A percentile compares a stretch with the other conserved stretches of the same genome.
Evolutionary conservation across 1,140 invertebrate species (phyloP).

Genomic region (Tenebrio molitor): DNA sequence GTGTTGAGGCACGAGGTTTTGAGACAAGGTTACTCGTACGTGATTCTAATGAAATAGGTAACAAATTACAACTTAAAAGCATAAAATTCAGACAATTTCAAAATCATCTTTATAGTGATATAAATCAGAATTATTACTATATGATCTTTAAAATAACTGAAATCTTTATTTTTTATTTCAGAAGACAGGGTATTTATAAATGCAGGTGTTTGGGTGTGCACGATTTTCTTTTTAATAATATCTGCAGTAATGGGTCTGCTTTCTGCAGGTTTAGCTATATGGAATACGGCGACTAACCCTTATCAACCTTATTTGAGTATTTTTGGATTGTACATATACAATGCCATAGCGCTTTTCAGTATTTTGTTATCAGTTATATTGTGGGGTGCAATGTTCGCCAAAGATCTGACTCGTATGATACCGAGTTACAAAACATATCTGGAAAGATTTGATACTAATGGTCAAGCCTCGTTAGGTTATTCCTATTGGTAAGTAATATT

Average conservation of each 20-base stretch:
- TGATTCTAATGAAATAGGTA: too few relatives aligned
- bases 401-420: conserved; percentile 42
- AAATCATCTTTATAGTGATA: too few relatives aligned
- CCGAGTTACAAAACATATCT: conserved; percentile 31
- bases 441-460: conserved; percentile 25
- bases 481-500: conserved; percentile 51
- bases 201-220: conserved; percentile 57
- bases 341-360: conserved; percentile 42
- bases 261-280: conserved; percentile 54
- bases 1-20: too few relatives aligned
- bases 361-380: conserved; percentile 38
- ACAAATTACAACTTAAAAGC: too few relatives aligned
- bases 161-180: too few relatives aligned
- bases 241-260: conserved; percentile 53
- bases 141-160: too few relatives aligned
- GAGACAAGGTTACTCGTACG: too few relatives aligned
- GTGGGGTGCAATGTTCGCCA: conserved; percentile 51
- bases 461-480: conserved; percentile 40
- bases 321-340: conserved; percentile 55
- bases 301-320: conserved; percentile 55
- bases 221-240: conserved; percentile 56
- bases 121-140: too few relatives aligned
- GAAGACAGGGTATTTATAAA: too few relatives aligned
- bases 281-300: conserved; percentile 57
- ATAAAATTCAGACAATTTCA: too few relatives aligned